Percentiles rank a stretch among this genome's conserved stretches.
phyloP scores from a whole-genome alignment of 1,140 invertebrate genomes.

The Apolygus lucorum region DNA sequence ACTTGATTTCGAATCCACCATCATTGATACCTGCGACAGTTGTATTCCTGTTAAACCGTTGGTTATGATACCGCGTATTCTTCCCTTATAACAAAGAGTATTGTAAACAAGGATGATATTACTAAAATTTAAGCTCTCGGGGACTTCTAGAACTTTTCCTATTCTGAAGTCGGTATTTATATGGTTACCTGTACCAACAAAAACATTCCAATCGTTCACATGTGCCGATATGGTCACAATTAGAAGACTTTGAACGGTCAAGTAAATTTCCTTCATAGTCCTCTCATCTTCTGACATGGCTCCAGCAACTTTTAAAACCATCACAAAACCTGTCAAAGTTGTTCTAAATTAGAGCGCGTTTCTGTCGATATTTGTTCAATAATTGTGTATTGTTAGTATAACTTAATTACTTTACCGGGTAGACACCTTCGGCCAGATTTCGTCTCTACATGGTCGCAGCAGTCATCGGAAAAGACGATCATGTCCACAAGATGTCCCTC shows the following conservation, averaged over 20 bases:
- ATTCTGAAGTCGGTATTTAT: no score
- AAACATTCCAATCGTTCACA: neutral
- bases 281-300: conserved; percentile 9
- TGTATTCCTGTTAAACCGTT: no score
- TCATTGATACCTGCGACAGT: neutral
- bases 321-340: neutral
- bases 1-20: neutral
- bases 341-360: neutral
- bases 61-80: no score
- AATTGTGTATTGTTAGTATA: no score
- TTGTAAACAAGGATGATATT: no score
- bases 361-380: no score
- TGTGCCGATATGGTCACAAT: neutral
- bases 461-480: neutral
- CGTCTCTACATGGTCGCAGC: neutral
- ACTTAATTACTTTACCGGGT: neutral
- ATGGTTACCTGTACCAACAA: neutral
- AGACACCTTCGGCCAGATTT: neutral
- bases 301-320: conserved; percentile 11
- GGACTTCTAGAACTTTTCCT: no score
- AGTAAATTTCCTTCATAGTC: conserved; percentile 4
- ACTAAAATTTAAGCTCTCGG: no score
- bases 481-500: conserved; percentile 31
- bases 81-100: no score
- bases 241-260: neutral